Conservation (phyloP, 2,797 vertebrate genomes). For the Eulemur rubriventer region DNA sequence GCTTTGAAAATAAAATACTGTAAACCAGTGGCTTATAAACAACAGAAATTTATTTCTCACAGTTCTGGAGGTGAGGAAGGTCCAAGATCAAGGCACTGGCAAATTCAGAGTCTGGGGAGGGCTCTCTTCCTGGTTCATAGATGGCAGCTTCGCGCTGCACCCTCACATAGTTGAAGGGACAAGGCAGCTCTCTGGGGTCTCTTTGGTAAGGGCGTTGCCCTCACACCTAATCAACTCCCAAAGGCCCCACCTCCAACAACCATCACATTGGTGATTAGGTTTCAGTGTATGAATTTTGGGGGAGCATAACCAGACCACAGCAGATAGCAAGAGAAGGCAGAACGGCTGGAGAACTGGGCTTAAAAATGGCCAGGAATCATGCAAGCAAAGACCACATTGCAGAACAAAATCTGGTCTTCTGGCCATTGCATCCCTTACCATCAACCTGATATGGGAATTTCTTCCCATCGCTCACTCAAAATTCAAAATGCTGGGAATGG, state of each 20-base stretch:
- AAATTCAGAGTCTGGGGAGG: background rate
- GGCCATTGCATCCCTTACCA: background rate
- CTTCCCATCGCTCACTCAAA: background rate
- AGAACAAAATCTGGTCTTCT: background rate
- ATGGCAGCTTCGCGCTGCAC: too few species aligned
- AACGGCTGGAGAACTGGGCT: background rate
- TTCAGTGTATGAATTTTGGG: background rate
- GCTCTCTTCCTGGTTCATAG: background rate
- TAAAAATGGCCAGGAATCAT: background rate
- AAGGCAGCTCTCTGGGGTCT: background rate
- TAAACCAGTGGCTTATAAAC: background rate
- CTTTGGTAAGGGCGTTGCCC: background rate
- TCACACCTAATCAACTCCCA: background rate
- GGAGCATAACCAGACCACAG: background rate
- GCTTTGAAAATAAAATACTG: background rate
- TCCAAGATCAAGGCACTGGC: background rate
- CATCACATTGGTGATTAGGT: background rate
- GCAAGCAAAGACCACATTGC: background rate
- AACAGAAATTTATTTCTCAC: background rate
- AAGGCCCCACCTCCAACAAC: background rate
- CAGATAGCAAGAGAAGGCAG: background rate
- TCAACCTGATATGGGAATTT: background rate
- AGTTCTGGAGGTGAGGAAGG: background rate
- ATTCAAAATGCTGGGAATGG: background rate
- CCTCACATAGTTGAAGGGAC: background rate